A percentile compares a stretch with the other conserved stretches of the same genome.
These are phyloP conservation scores for Sorex fumeus DNA, from an alignment of 2,113 vertebrate genomes.

Conservation along the genomic window DNA sequence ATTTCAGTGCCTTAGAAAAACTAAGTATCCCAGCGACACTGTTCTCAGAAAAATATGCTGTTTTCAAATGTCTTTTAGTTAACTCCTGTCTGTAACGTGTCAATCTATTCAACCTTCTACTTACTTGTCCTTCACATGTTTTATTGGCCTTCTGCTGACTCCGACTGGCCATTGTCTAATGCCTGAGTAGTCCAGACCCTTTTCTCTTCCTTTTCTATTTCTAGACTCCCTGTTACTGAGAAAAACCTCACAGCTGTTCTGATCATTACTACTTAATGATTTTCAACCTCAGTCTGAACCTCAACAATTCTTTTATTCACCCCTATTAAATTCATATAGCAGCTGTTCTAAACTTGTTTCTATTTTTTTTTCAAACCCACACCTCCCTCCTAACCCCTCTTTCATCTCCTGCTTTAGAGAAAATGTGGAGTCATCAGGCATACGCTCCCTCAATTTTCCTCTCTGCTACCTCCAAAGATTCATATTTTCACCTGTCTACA, in stretches of 20 bases:
- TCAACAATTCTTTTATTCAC: neutral
- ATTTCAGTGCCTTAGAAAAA: neutral
- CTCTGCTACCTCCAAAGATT: conserved; percentile 49
- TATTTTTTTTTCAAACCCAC: neutral
- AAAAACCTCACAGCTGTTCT: conserved; percentile 13
- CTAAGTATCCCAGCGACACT: neutral
- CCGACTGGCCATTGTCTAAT: neutral
- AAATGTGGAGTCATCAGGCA: conserved; percentile 56
- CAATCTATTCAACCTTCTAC: neutral
- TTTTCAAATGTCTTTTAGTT: neutral
- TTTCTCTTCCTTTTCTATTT: neutral
- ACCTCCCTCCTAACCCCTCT: neutral
- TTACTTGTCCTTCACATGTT: neutral
- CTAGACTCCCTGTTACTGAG: neutral
- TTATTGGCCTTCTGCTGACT: neutral
- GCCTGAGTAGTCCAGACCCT: neutral
- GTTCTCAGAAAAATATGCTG: neutral
- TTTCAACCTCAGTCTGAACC: conserved; percentile 12
- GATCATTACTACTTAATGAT: neutral
- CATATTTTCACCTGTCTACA: conserved; percentile 38
- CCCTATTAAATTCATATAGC: neutral
- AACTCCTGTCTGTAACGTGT: neutral
- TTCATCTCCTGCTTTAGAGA: conserved; percentile 17
- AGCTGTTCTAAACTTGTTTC: conserved; percentile 25
- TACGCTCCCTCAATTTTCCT: conserved; percentile 59